A percentile compares a stretch with the other conserved stretches of the same genome.
These are phyloP conservation scores for Patella ulyssiponensis DNA, from an alignment of 2,888 invertebrate genomes.

Conservation along the genomic window DNA sequence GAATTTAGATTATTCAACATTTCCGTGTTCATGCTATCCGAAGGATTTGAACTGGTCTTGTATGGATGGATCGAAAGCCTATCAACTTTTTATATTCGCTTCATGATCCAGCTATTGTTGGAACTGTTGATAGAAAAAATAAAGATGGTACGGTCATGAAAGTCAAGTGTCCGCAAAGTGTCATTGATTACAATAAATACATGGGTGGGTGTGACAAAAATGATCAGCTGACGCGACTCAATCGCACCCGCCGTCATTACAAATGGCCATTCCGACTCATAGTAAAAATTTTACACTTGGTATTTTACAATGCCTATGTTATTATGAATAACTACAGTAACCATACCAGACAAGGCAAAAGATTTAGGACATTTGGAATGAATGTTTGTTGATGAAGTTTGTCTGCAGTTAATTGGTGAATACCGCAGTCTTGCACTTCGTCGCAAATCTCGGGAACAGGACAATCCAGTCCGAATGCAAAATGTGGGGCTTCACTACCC, in stretches of 20 bases:
- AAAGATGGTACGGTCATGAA: conserved; percentile 1
- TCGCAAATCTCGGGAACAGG: conserved; percentile 17
- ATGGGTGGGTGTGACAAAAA: conserved; percentile 37
- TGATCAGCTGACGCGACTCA: conserved; percentile 32
- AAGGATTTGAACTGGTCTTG: neutral
- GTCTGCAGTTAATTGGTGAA: conserved; percentile 26
- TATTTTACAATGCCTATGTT: conserved; percentile 16
- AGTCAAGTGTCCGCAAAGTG: conserved; percentile 22
- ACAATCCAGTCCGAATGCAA: conserved; percentile 3
- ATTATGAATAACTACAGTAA: neutral
- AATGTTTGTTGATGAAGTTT: conserved; percentile 27
- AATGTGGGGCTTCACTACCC: conserved; percentile 30
- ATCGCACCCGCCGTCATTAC: conserved; percentile 27
- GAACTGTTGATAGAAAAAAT: conserved; percentile 22
- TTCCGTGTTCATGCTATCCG: no score
- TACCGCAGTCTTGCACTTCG: conserved; percentile 10
- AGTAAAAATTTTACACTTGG: conserved; percentile 32
- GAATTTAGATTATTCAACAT: no score
- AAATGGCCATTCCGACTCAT: conserved; percentile 30
- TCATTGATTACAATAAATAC: conserved; percentile 25
- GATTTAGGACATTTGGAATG: conserved; percentile 15
- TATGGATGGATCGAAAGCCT: conserved; percentile 31
- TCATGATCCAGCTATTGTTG: conserved; percentile 15
- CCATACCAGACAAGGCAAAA: neutral
- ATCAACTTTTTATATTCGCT: conserved; percentile 25